These are phyloP conservation scores for Guaruba guarouba DNA, from an alignment of 2,113 vertebrate genomes.

Conservation along the genomic window DNA sequence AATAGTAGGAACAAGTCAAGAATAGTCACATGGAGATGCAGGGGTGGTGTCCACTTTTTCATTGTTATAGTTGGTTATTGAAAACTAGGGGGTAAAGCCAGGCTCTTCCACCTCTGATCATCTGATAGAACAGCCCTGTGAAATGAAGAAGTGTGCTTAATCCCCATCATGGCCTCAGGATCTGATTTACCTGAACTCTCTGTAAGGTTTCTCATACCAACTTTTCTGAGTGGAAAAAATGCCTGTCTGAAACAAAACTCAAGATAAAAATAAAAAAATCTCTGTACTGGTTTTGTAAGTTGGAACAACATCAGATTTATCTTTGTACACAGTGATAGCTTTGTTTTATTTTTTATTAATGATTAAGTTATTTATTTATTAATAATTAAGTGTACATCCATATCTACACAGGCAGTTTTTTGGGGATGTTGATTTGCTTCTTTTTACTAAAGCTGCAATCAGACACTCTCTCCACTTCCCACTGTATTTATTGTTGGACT, in stretches of 20 bases:
- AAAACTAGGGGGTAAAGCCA: not conserved
- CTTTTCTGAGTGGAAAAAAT: not conserved
- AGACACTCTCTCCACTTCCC: not conserved
- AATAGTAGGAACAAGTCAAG: not conserved
- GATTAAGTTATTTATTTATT: not conserved
- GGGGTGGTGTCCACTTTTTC: fast-evolving
- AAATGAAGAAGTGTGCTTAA: not conserved
- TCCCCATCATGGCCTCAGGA: not conserved
- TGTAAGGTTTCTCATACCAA: not conserved
- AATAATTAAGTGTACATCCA: not conserved
- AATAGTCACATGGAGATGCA: not conserved
- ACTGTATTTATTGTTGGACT: not conserved
- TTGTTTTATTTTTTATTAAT: not conserved
- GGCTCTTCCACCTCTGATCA: not conserved
- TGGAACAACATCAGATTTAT: not conserved
- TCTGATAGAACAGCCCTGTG: not conserved
- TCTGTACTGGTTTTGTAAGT: not conserved
- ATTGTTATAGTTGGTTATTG: not conserved
- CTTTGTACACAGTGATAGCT: not conserved
- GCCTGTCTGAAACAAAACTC: not conserved
- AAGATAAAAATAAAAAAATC: not conserved
- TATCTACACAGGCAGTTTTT: not conserved
- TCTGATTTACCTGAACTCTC: not conserved
- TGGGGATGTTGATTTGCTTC: not conserved
- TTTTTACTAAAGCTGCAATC: not conserved